Base-by-base conservation (phyloP, 1,140 invertebrate genomes). In the Carposina sasakii region DNA sequence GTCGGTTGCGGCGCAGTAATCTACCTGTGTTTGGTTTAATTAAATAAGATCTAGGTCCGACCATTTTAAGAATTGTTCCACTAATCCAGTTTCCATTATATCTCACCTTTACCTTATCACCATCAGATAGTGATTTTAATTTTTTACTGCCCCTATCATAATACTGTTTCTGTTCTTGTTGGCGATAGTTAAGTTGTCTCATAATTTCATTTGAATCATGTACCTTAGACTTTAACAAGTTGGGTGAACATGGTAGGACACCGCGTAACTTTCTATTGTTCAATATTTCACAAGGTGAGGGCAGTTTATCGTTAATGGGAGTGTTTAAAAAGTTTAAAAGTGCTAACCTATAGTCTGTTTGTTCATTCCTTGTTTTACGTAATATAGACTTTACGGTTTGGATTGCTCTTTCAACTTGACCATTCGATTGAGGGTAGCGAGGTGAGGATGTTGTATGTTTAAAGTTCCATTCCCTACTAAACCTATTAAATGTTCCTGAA, bases 61-160 rank as follows among this genome's bases (percentile, higher is more conserved):
- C 24, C 1, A 30, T 21, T 12, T 24, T 2, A 4, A 21, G 6
- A 8, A 48, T 24, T 8, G 16, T 30, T 6, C 46, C 46, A 30
- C 34, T n/a, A 15, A 40, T 36, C 46, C 46, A 48, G 12, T n/a
- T 40, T 40, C 40, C 40, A 21, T 24, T 12, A 40, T 40, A 5
- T 15, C 24, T 40, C 13, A 48, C 22, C 16, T 40, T 48, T 22
- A 48, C 31, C 16, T 48, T 48, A 30, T 48, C 34, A 15, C 37
- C 37, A 4, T 2, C 16, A 3, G 0, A 13, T 13, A 47, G 20
- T 8, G 34, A 10, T 1, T 23, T 37, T 20, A 47, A 40, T 5
- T 39, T 19, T 48, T 12, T 48, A 1, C 34, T 16, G 1, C 34
- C 2, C 31, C 19, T 19, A 31, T 48, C 46, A 10, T 39, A 48